phyloP scores from a whole-genome alignment of 2,113 vertebrate genomes.

The Ameiurus melas region DNA sequence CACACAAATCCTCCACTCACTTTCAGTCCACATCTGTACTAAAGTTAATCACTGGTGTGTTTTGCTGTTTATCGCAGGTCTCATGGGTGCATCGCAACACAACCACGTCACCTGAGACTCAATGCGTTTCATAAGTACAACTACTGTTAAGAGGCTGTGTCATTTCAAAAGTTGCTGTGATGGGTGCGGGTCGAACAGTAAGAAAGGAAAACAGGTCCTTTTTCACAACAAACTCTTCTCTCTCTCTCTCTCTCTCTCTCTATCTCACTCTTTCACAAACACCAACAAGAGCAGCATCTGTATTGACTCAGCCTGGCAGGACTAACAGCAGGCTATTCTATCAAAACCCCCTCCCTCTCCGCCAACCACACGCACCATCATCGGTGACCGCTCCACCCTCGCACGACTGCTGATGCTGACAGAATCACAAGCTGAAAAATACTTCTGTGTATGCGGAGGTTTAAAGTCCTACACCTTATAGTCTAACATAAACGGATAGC shows the following conservation, averaged over 20 bases:
- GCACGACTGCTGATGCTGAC: constrained; percentile 54
- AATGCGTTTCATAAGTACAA: not conserved
- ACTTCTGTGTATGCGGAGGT: not conserved
- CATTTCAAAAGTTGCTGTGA: constrained; percentile 33
- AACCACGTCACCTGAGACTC: not conserved
- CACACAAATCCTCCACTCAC: not conserved
- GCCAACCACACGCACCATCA: constrained; percentile 13
- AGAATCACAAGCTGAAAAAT: constrained; percentile 28
- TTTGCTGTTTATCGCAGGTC: not conserved
- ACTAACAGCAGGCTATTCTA: constrained; percentile 46
- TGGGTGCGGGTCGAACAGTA: constrained; percentile 28
- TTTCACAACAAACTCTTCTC: constrained; percentile 42
- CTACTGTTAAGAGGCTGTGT: constrained; percentile 9
- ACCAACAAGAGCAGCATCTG: constrained; percentile 57
- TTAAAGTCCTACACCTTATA: not conserved
- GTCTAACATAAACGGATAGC: not conserved
- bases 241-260: not conserved
- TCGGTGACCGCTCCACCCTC: constrained; percentile 40
- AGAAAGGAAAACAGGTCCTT: constrained; percentile 32
- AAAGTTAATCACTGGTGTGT: not conserved
- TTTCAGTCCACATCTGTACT: not conserved
- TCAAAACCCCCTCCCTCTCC: constrained; percentile 16
- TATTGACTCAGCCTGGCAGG: constrained; percentile 47
- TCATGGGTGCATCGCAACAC: constrained; percentile 10
- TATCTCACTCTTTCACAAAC: not conserved